Base-by-base conservation (phyloP, 2,888 invertebrate species). In the Loripinus fragilis region DNA sequence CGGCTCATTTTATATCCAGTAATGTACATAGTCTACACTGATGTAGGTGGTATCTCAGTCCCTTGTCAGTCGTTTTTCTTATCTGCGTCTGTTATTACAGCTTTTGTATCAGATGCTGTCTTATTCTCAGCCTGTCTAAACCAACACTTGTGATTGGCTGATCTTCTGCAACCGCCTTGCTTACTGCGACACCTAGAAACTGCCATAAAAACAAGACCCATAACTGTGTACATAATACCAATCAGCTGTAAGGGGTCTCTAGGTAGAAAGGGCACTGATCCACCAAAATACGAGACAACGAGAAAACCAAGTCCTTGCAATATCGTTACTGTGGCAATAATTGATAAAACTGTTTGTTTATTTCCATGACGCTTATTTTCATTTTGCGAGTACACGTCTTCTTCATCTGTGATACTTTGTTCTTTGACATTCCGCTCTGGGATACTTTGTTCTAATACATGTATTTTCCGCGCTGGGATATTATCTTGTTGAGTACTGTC, bases 151-250 rank as follows among this genome's bases (percentile, higher is more conserved):
- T 52, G 23, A 2, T 15, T 45, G 15, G 8, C 2, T 45, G 15
- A 20, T 3, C 3, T 5, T 17, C n/a, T 12, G 45, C 45, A 45
- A 2, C 45, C 15, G 2, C 33, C 15, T 3, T 2, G 23, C 1
- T 17, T 30, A 2, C n/a, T 30, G 33, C 60, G 33, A 60, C 25
- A 60, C 17, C 10, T 17, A 1, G 60, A 60, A 8, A 60, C 23
- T 20, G 33, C 3, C 1, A 33, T 20, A 33, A 60, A 60, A 10
- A 12, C 60, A 60, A 60, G 33, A 2, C 60, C 60, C 60, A 60
- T 60, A 33, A 60, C 33, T 60, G 60, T 60, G 60, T 60, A 60
- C 60, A 60, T 60, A 15, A 60, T 20, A 33, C 60, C 60, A 3
- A 60, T 60, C 20, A 60, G 33, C 3, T 10, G 8, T 30, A 60